Evolutionary conservation across 2,797 vertebrate species (phyloP).

Genomic region (Rhinella marina): DNA sequence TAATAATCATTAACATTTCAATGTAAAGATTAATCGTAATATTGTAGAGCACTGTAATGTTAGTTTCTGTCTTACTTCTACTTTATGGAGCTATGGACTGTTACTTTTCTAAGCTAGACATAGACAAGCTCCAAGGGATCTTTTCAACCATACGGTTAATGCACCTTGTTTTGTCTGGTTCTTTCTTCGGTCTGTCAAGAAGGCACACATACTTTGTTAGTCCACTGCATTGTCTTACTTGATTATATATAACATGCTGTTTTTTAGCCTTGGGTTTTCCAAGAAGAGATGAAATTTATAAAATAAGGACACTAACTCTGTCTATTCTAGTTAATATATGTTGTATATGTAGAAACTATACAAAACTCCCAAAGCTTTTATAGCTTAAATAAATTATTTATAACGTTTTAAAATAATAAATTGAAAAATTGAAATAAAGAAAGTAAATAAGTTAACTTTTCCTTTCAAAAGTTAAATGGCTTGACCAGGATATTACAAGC

Average conservation of each 20-base stretch:
- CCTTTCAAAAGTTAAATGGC: background rate
- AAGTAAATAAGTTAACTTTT: background rate
- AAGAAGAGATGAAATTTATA: background rate
- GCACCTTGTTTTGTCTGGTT: conserved; percentile 37
- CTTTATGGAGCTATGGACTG: background rate
- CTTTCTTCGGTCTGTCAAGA: conserved; percentile 49
- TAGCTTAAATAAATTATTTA: background rate
- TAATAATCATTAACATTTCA: conserved; percentile 4
- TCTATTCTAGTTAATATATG: conserved; percentile 32
- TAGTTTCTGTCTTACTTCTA: background rate
- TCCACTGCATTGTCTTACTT: conserved; percentile 31
- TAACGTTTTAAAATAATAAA: too few species aligned
- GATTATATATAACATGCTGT: conserved; percentile 28
- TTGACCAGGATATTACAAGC: too few species aligned
- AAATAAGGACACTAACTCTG: conserved; percentile 11
- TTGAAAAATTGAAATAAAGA: too few species aligned
- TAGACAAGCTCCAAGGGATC: conserved; percentile 33
- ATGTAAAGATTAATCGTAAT: background rate
- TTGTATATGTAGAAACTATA: too few species aligned
- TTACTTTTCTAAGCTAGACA: conserved; percentile 10
- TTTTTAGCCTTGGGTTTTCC: conserved; percentile 44
- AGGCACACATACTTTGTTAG: background rate
- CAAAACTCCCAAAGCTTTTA: background rate
- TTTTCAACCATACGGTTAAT: conserved; percentile 29
- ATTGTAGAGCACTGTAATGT: background rate